Percentiles rank a stretch among this genome's conserved stretches.
These are phyloP conservation scores for Burhinus oedicnemus DNA, from an alignment of 2,113 vertebrate species.

Conservation along the genomic window DNA sequence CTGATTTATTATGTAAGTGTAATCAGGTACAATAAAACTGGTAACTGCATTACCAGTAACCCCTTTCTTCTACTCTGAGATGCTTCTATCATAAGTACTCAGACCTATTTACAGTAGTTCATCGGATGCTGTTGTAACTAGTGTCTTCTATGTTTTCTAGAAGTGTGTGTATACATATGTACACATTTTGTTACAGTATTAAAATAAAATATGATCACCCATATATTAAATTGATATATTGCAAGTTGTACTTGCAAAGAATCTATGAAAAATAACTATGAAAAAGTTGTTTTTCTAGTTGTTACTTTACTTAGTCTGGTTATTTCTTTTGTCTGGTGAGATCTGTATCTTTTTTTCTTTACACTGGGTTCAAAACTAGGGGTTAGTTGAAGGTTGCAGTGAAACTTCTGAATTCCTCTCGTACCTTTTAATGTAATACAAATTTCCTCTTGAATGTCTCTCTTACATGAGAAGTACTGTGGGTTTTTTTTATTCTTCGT, in stretches of 20 bases:
- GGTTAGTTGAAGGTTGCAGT: not conserved
- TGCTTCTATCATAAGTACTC: not conserved
- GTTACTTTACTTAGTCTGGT: not conserved
- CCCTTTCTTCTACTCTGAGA: not conserved
- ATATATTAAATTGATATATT: not conserved
- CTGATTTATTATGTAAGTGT: not conserved
- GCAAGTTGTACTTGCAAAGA: not conserved
- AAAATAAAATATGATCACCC: not conserved
- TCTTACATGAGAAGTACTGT: not conserved
- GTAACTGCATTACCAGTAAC: not conserved
- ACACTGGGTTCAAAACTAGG: not conserved
- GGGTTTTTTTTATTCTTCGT: not conserved
- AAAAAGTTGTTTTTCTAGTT: not conserved
- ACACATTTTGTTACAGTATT: not conserved
- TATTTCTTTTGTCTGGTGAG: not conserved
- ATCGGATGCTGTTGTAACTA: not conserved
- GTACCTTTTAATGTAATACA: not conserved
- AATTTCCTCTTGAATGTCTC: not conserved
- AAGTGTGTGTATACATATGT: not conserved
- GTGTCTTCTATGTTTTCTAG: not conserved
- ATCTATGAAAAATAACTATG: not conserved
- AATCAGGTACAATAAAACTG: not conserved
- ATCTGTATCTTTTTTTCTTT: not conserved
- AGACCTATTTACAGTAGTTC: not conserved
- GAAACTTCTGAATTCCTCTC: not conserved